Evolutionary conservation across 2,888 invertebrate genomes (phyloP), one percentile per base, ranked within the genome.

Genomic region (Hypena proboscidalis): DNA sequence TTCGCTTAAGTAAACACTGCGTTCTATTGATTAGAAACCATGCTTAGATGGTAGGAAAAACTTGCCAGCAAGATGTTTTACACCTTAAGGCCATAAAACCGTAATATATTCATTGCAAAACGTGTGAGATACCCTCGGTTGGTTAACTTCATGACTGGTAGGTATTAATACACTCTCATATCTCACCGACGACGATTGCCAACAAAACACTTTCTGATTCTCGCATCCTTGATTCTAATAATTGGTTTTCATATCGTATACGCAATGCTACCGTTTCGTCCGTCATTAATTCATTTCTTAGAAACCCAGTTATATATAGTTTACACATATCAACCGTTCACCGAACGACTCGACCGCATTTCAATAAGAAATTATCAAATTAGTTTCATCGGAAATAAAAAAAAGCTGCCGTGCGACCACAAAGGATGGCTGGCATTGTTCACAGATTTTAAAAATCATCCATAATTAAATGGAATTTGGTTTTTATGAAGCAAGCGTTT

Each of bases 361-460:
- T 75, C 80, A 81, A 84, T 84, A 84, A 80, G 84, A 83, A 88
- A 85, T 89, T 89, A 89, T 89, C 82, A 88, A 89, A 90, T 90
- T 89, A 90, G 80, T 74, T 81, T 76, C 76, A 80, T 80, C 77
- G 65, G 67, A 66, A 66, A 67, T 67, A 83, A 88, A 88, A 88
- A n/a, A 88, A 85, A 58, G 41, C 69, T 56, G 62, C 63, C 73
- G 69, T 62, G 57, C 71, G 63, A 69, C 70, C 74, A 77, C 83
- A 85, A 85, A 85, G 80, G 85, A 84, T 80, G 82, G 77, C 75
- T 81, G 74, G 87, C 89, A 90, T 90, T 90, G 90, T 90, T 89
- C 88, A 88, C 89, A 87, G 90, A 89, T 90, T 89, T 89, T 83
- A 77, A 90, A 86, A 90, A 89, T 86, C 86, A 82, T 82, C 83